Percentiles rank a stretch among this genome's conserved stretches.
phyloP scores from a whole-genome alignment of 2,888 invertebrate species.

The Yponomeuta cagnagella region DNA sequence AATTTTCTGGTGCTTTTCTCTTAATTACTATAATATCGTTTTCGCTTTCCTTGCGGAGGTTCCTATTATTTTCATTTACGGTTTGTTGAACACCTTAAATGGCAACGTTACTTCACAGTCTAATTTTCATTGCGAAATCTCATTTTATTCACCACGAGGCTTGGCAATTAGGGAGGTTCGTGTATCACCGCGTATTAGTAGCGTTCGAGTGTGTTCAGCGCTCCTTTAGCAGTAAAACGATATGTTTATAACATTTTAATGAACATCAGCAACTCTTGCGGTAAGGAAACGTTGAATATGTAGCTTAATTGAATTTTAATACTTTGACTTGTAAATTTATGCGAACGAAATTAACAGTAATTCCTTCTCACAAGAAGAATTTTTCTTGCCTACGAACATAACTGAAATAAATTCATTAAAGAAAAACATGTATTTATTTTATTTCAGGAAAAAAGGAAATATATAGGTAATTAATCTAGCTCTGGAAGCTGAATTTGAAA shows the following conservation, averaged over 20 bases:
- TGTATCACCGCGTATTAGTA: slow-evolving; percentile 33
- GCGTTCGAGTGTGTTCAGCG: slow-evolving; percentile 26
- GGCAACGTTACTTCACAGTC: slow-evolving; percentile 46
- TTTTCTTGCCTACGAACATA: too few relatives aligned
- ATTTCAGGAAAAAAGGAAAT: too few relatives aligned
- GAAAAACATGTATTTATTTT: too few relatives aligned
- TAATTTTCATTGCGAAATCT: slow-evolving; percentile 51
- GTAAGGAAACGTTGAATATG: slow-evolving; percentile 31
- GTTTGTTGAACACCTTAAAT: slow-evolving; percentile 55
- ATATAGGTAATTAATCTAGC: too few relatives aligned
- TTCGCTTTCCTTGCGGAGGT: slow-evolving; percentile 34
- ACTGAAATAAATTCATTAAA: too few relatives aligned
- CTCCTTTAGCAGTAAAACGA: slow-evolving; percentile 33
- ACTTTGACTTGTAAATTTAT: slow-evolving; percentile 29
- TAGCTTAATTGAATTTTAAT: slow-evolving; percentile 45
- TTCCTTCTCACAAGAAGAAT: too few relatives aligned
- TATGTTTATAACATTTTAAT: slow-evolving; percentile 41
- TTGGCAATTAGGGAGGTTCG: slow-evolving; percentile 24
- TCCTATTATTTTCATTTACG: slow-evolving; percentile 55
- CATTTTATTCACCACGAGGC: slow-evolving; percentile 31
- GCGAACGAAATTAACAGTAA: neutral
- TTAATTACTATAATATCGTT: slow-evolving; percentile 59
- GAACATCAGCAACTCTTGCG: slow-evolving; percentile 30
- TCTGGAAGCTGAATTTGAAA: too few relatives aligned
- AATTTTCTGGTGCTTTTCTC: slow-evolving; percentile 54